These are phyloP conservation scores for Sarcophaga subvicina DNA, from an alignment of 2,888 invertebrate genomes.

Conservation along the genomic window DNA sequence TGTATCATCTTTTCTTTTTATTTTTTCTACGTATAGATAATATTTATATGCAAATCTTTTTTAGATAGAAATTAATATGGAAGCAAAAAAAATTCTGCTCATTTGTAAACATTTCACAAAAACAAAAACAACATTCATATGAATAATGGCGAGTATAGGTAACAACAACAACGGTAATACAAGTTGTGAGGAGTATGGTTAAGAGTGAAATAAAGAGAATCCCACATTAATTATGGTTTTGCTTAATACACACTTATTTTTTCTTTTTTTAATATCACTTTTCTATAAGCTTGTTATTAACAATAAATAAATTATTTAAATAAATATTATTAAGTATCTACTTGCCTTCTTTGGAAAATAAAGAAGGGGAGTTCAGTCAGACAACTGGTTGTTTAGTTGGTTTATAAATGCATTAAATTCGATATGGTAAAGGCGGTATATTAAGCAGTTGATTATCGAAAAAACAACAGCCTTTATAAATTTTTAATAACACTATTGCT, in stretches of 20 bases:
- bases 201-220: constrained; percentile 26
- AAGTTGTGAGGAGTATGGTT: background rate
- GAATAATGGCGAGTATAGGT: constrained; percentile 32
- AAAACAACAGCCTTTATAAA: constrained; percentile 24
- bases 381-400: constrained; percentile 10
- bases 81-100: constrained; percentile 11
- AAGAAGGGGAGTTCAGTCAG: constrained; percentile 34
- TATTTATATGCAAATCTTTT: constrained; percentile 37
- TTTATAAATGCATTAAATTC: constrained; percentile 54
- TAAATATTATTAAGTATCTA: background rate
- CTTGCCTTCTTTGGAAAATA: constrained; percentile 65
- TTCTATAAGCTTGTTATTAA: constrained; percentile 22
- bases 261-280: constrained; percentile 17
- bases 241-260: constrained; percentile 38
- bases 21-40: background rate
- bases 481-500: constrained; percentile 5
- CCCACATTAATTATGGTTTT: constrained; percentile 57
- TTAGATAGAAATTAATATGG: constrained; percentile 16
- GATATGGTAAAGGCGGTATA: constrained; percentile 38
- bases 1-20: background rate
- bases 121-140: constrained; percentile 2
- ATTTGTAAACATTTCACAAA: constrained; percentile 39
- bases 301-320: constrained; percentile 12
- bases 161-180: background rate
- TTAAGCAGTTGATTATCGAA: constrained; percentile 9